These are phyloP conservation scores for Gephyroberyx darwinii DNA, from an alignment of 2,797 vertebrate species.

Conservation along the genomic window DNA sequence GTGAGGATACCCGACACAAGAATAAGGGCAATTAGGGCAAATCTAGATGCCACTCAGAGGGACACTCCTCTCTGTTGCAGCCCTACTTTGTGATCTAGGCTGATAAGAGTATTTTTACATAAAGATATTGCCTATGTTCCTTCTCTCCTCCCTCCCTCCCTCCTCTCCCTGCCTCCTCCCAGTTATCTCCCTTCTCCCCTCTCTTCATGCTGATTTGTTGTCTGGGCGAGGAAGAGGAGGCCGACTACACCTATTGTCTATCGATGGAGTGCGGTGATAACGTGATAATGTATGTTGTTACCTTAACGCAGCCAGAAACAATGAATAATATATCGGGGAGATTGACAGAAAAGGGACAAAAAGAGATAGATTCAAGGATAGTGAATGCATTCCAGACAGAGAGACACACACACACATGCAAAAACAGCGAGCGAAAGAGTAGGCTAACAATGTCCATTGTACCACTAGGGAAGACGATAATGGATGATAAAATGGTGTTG, in stretches of 20 bases:
- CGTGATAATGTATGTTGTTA: conserved; percentile 18
- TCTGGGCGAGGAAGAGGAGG: conserved; percentile 15
- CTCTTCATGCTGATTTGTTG: conserved; percentile 7
- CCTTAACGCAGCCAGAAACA: conserved; percentile 16
- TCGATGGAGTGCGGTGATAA: conserved; percentile 28
- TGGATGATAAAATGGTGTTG: conserved; percentile 75
- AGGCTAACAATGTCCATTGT: conserved; percentile 73
- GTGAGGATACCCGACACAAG: no score
- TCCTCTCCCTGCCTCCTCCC: background rate
- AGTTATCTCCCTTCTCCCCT: background rate
- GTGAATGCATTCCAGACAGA: conserved; percentile 18
- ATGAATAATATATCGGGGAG: conserved; percentile 2
- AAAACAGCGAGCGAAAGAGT: conserved; percentile 9
- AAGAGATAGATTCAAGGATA: conserved; percentile 31
- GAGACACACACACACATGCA: conserved; percentile 11
- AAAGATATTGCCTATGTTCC: no score
- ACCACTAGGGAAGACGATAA: conserved; percentile 76
- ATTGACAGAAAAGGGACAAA: background rate
- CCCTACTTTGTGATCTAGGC: no score
- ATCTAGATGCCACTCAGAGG: no score
- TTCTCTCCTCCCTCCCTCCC: background rate
- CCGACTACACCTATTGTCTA: conserved; percentile 3
- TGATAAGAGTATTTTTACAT: no score
- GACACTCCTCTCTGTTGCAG: no score
- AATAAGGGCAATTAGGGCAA: no score